Evolutionary conservation across 2,888 invertebrate species (phyloP).

Genomic region (Arge pagana): DNA sequence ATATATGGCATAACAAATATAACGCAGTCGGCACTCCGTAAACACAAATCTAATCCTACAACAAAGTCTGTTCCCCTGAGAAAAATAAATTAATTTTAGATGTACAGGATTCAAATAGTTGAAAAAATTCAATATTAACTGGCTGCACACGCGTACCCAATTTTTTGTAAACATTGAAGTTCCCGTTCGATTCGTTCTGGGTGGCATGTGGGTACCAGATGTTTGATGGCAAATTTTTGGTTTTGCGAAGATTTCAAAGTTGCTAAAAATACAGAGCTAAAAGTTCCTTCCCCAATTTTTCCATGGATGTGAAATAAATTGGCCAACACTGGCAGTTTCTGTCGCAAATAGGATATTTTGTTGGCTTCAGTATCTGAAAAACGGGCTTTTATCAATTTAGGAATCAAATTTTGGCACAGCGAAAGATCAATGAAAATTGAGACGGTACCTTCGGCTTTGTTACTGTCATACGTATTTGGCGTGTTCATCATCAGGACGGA

Average conservation of each 20-base stretch:
- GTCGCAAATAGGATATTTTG: slow-evolving; percentile 57
- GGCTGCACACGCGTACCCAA: slow-evolving; percentile 65
- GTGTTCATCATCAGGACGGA: too few relatives aligned
- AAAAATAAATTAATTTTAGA: slow-evolving; percentile 3
- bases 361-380: slow-evolving; percentile 28
- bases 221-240: slow-evolving; percentile 78
- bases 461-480: too few relatives aligned
- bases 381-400: too few relatives aligned
- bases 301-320: slow-evolving; percentile 70
- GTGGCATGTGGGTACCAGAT: slow-evolving; percentile 85
- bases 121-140: not conserved
- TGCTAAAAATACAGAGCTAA: slow-evolving; percentile 84
- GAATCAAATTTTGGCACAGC: too few relatives aligned
- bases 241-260: slow-evolving; percentile 63
- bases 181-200: slow-evolving; percentile 82
- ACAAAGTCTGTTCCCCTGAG: slow-evolving; percentile 76
- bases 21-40: slow-evolving; percentile 77
- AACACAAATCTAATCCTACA: slow-evolving; percentile 77
- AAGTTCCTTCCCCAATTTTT: slow-evolving; percentile 83
- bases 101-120: not conserved
- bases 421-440: too few relatives aligned
- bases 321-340: slow-evolving; percentile 66
- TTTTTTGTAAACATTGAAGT: slow-evolving; percentile 75
- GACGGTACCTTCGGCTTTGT: too few relatives aligned
- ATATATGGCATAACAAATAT: slow-evolving; percentile 91